Base-by-base conservation (phyloP, 1,140 invertebrate species). In the Drosophila leontia region DNA sequence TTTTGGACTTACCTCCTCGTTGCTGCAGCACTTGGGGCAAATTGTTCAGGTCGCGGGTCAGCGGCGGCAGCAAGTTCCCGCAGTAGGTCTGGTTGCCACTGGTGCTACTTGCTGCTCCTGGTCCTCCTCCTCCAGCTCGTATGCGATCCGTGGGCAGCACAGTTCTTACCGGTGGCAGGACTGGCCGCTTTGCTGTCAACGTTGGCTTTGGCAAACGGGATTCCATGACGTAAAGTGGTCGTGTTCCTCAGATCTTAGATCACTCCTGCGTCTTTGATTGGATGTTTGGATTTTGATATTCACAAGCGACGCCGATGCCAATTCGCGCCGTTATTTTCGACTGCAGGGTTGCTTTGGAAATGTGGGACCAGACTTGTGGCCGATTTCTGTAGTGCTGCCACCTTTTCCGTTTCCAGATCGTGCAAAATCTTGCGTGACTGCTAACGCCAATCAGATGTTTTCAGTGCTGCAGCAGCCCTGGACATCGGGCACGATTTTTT, bases 251-350 rank as follows among this genome's bases (percentile, higher is more conserved):
- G 32, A 15, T 4, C 9, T 13, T 13, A 3, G 5, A 9, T 15
- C 0, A 12, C 3, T 55, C 19, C 34, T 15, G 0, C 35, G 17
- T 29, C 44, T 39, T 35, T 23, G 55, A 61, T 34, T 61, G 3
- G n/a, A 12, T 41, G 23, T 56, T 56, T 60, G 51, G 23, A 47
- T 51, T 26, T 47, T 57, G 41, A 64, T 58, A 50, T 26, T 45
- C 34, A 64, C 51, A 76, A 76, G 53, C 53, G 60, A 76, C 72
- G 74, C 70, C 53, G 63, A 78, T 47, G 78, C 63, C 53, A 53
- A 61, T 78, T 75, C 72, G 58, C 85, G 85, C 84, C 84, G 84
- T 87, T 87, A 87, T 68, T 78, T 87, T 87, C 58, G 84, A 83
- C 51, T 83, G 58, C 39, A 79, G 79, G 13, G 83, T 12, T 72